Evolutionary conservation across 2,113 vertebrate species (phyloP).

Genomic region (Riparia riparia): DNA sequence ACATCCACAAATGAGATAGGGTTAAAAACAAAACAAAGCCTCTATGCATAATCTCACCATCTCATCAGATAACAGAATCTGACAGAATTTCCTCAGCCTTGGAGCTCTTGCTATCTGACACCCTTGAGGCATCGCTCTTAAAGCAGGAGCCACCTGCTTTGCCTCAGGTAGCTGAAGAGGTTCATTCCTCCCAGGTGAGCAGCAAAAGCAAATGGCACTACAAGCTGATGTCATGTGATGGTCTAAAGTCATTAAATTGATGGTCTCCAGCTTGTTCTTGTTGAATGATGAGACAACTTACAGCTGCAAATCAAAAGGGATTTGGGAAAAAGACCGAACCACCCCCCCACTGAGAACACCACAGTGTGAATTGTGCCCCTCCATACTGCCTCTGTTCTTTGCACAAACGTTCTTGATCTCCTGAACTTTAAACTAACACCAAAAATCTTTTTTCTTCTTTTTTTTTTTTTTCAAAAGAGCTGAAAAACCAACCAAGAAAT

Average conservation of each 20-base stretch:
- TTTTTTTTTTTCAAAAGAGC: background rate
- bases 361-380: background rate
- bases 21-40: background rate
- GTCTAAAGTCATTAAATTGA: background rate
- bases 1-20: background rate
- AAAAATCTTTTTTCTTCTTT: background rate
- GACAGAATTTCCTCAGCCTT: background rate
- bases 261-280: background rate
- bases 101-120: background rate
- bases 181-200: background rate
- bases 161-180: background rate
- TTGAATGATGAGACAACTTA: background rate
- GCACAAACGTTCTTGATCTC: background rate
- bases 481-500: background rate
- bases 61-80: background rate
- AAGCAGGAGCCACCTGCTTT: background rate
- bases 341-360: background rate
- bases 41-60: background rate
- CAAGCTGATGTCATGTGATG: background rate
- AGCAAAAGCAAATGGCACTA: background rate
- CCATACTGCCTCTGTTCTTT: background rate
- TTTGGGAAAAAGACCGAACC: rapidly evolving
- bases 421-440: background rate
- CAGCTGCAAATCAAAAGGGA: background rate
- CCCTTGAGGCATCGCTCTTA: background rate